Conservation (phyloP, 2,113 vertebrate species). For the Rissa tridactyla region DNA sequence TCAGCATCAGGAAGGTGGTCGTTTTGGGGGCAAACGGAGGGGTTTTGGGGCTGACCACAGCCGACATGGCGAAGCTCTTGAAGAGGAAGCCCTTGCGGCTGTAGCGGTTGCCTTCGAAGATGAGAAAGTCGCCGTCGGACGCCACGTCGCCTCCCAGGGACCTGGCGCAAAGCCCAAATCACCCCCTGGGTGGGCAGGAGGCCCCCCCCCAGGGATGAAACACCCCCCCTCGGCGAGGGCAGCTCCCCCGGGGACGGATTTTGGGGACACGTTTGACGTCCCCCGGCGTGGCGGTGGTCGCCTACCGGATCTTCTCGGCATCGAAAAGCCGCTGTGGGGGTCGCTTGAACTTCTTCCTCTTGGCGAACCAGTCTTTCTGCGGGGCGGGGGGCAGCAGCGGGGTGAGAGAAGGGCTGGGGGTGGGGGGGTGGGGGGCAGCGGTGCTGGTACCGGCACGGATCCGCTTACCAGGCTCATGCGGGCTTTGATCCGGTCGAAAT, state of each 20-base stretch:
- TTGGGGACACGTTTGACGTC: fast-evolving
- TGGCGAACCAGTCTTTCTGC: too few species aligned
- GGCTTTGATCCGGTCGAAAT: conserved; percentile 94
- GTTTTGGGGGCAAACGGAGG: fast-evolving
- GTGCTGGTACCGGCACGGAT: fast-evolving
- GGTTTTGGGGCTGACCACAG: conserved; percentile 80
- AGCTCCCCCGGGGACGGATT: fast-evolving
- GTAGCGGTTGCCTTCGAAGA: conserved; percentile 96
- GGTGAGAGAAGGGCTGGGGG: fast-evolving
- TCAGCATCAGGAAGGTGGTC: fast-evolving
- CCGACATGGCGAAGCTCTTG: conserved; percentile 97
- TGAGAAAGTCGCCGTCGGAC: conserved; percentile 94
- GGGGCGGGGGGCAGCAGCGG: background rate
- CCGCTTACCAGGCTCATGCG: conserved; percentile 88
- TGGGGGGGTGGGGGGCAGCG: fast-evolving
- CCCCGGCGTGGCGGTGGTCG: fast-evolving
- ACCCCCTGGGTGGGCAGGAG: background rate
- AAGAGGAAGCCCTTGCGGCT: conserved; percentile 97
- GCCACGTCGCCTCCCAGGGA: conserved; percentile 92
- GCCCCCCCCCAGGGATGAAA: background rate
- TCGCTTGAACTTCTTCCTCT: conserved; percentile 75
- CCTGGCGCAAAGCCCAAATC: conserved; percentile 52
- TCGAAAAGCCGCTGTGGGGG: conserved; percentile 91
- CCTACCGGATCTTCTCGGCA: conserved; percentile 92
- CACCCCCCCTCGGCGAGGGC: fast-evolving